Evolutionary conservation across 2,888 invertebrate species (phyloP).

Genomic region (Dascillus cervinus): DNA sequence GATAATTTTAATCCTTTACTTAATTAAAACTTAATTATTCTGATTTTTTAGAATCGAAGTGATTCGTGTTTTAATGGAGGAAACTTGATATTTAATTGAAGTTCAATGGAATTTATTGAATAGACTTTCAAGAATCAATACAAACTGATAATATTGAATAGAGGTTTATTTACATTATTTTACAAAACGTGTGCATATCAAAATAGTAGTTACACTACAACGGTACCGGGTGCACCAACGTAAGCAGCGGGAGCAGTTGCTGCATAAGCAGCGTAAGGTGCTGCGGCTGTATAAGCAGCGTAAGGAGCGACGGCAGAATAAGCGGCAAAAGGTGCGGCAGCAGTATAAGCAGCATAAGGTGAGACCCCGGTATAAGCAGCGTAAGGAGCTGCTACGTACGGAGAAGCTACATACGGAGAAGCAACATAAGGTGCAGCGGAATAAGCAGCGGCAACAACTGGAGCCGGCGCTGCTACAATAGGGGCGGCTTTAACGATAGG

Average conservation of each 20-base stretch:
- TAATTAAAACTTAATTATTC: no score
- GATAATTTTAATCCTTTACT: no score
- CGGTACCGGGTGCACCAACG: conserved; percentile 26
- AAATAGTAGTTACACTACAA: conserved; percentile 11
- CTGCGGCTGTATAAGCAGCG: conserved; percentile 19
- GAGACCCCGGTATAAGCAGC: background rate
- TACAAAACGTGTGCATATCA: no score
- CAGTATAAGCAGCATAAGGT: background rate
- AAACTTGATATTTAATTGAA: no score
- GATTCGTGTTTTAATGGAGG: no score
- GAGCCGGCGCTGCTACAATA: conserved; percentile 26
- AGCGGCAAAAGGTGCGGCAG: conserved; percentile 16
- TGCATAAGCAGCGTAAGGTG: conserved; percentile 21
- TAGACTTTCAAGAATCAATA: no score
- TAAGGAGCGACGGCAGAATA: conserved; percentile 29
- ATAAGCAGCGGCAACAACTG: conserved; percentile 30
- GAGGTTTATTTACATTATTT: no score
- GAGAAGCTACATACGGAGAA: conserved; percentile 6
- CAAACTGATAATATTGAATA: background rate
- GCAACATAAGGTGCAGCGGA: conserved; percentile 38
- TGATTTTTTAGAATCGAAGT: no score
- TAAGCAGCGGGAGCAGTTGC: conserved; percentile 9
- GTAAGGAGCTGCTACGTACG: conserved; percentile 8
- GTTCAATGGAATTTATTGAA: no score
- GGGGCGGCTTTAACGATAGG: conserved; percentile 31